phyloP scores from a whole-genome alignment of 2,113 vertebrate species.

The Opisthocomus hoazin region DNA sequence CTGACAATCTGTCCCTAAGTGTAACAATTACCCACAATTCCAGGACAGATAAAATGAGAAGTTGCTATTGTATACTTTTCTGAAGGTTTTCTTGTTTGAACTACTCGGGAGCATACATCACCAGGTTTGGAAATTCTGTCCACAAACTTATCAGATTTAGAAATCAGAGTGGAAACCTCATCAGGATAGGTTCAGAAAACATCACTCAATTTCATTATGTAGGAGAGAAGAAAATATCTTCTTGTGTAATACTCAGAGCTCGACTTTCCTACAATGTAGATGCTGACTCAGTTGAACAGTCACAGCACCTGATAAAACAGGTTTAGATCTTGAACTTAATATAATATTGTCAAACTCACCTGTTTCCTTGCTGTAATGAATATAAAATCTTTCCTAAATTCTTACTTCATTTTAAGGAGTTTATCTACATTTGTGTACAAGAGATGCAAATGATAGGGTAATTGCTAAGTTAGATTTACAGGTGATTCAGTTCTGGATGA shows the following conservation, averaged over 20 bases:
- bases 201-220: background rate
- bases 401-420: background rate
- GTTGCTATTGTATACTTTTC: background rate
- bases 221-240: background rate
- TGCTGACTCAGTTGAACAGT: background rate
- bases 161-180: background rate
- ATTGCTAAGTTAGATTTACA: background rate
- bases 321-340: background rate
- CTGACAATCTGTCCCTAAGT: background rate
- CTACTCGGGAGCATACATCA: background rate
- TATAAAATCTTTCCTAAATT: background rate
- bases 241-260: background rate
- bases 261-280: background rate
- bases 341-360: background rate
- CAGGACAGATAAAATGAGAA: background rate
- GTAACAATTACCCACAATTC: background rate
- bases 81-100: background rate
- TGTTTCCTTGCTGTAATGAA: background rate
- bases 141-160: background rate
- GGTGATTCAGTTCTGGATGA: background rate
- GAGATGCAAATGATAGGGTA: background rate
- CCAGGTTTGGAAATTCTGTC: background rate
- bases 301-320: background rate
- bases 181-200: background rate
- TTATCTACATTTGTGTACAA: background rate